These are phyloP conservation scores for Philereme transversata DNA, from an alignment of 2,888 invertebrate species.

Conservation along the genomic window DNA sequence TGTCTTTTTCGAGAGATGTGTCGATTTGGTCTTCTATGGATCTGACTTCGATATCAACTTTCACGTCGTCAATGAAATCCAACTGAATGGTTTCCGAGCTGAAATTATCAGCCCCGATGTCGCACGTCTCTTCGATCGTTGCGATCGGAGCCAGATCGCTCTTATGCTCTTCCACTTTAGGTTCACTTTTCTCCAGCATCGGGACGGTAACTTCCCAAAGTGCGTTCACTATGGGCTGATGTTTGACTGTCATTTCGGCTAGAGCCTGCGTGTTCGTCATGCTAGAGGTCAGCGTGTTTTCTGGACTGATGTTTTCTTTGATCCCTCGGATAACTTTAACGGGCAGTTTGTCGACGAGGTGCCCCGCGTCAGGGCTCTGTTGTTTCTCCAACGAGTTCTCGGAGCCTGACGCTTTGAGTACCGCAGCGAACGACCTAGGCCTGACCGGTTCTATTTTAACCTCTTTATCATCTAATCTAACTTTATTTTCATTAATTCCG, in stretches of 20 bases:
- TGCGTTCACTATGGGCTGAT: conserved; percentile 51
- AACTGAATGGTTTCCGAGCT: conserved; percentile 46
- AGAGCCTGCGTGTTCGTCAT: conserved; percentile 70
- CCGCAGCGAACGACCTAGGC: conserved; percentile 74
- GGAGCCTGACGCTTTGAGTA: conserved; percentile 72
- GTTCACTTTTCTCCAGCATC: conserved; percentile 50
- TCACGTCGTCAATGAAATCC: conserved; percentile 64
- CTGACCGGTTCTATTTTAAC: conserved; percentile 56
- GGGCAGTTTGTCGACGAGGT: conserved; percentile 78
- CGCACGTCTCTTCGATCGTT: conserved; percentile 70
- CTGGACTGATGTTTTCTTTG: conserved; percentile 86
- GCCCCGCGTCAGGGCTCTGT: conserved; percentile 67
- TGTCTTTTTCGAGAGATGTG: conserved; percentile 30
- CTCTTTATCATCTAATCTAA: conserved; percentile 36
- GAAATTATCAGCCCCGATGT: conserved; percentile 56
- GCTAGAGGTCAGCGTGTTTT: conserved; percentile 80
- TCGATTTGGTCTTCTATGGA: conserved; percentile 44
- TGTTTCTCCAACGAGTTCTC: conserved; percentile 74
- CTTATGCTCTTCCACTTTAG: conserved; percentile 55
- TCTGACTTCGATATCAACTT: conserved; percentile 36
- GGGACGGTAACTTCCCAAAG: conserved; percentile 54
- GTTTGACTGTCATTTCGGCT: conserved; percentile 63
- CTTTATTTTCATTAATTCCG: conserved; percentile 20
- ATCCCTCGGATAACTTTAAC: conserved; percentile 83
- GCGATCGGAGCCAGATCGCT: conserved; percentile 72